Evolutionary conservation across 2,797 vertebrate species (phyloP).

Genomic region (Etheostoma nigrum): DNA sequence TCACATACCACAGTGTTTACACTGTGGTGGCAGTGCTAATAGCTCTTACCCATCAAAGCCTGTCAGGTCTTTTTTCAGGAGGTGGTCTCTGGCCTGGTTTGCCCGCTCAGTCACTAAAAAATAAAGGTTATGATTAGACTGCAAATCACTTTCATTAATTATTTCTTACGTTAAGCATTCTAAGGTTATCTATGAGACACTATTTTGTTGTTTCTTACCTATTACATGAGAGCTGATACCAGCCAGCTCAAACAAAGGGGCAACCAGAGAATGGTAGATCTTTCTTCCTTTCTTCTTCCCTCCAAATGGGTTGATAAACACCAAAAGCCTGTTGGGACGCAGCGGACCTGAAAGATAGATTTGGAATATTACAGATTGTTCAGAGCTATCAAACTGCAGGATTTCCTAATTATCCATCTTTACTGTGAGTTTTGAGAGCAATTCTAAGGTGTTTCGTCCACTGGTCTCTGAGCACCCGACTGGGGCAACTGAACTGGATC

Average conservation of each 20-base stretch:
- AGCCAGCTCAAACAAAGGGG: conserved; percentile 89
- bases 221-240: conserved; percentile 88
- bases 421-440: conserved; percentile 85
- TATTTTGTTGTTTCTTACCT: conserved; percentile 72
- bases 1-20: conserved; percentile 30
- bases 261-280: conserved; percentile 85
- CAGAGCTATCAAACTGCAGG: neutral
- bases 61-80: conserved; percentile 87
- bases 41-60: conserved; percentile 87
- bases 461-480: conserved; percentile 82
- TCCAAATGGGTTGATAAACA: conserved; percentile 90
- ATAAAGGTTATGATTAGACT: neutral
- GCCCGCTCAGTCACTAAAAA: conserved; percentile 85
- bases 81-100: conserved; percentile 88
- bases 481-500: conserved; percentile 84
- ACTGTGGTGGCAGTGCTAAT: neutral
- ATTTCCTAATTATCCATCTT: conserved; percentile 37
- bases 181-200: neutral
- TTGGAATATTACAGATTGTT: conserved; percentile 1
- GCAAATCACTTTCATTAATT: conserved; percentile 7
- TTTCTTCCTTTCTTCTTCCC: conserved; percentile 84
- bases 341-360: conserved; percentile 75
- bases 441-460: conserved; percentile 83
- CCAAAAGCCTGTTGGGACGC: conserved; percentile 85
- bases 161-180: neutral